Evolutionary conservation across 1,140 invertebrate species (phyloP).

Genomic region (Uloborus diversus): DNA sequence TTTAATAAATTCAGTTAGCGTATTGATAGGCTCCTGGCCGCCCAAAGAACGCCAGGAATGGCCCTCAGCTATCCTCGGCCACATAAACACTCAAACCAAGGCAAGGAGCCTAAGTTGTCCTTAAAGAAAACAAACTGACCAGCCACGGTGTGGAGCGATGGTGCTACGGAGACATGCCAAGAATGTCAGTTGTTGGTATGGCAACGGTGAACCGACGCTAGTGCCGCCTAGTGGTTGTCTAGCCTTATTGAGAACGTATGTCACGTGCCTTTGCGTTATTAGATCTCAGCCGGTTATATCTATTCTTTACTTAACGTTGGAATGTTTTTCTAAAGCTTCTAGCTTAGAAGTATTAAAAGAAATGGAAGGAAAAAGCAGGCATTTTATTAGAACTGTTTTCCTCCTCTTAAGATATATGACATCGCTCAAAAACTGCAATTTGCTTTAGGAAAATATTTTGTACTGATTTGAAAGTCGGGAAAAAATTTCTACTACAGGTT

Average conservation of each 20-base stretch:
- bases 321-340: too few species aligned
- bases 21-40: slow-evolving; percentile 18
- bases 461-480: too few species aligned
- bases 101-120: slow-evolving; percentile 45
- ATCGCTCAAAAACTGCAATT: too few species aligned
- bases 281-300: slow-evolving; percentile 31
- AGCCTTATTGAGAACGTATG: slow-evolving; percentile 49
- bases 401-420: too few species aligned
- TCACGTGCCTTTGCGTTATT: slow-evolving; percentile 48
- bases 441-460: too few species aligned
- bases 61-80: slow-evolving; percentile 27
- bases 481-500: too few species aligned
- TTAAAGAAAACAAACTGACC: slow-evolving; percentile 45
- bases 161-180: slow-evolving; percentile 28
- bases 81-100: slow-evolving; percentile 48
- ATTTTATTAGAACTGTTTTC: too few species aligned
- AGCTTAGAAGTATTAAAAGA: too few species aligned
- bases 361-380: too few species aligned
- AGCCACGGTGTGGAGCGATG: neutral
- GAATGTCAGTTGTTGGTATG: slow-evolving; percentile 52
- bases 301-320: slow-evolving; percentile 36
- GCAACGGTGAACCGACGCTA: slow-evolving; percentile 30
- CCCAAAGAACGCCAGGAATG: slow-evolving; percentile 13
- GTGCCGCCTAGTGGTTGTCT: slow-evolving; percentile 43
- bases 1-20: slow-evolving; percentile 51